These are phyloP conservation scores for Fragum whitleyi DNA, from an alignment of 2,888 invertebrate genomes.

Conservation along the genomic window DNA sequence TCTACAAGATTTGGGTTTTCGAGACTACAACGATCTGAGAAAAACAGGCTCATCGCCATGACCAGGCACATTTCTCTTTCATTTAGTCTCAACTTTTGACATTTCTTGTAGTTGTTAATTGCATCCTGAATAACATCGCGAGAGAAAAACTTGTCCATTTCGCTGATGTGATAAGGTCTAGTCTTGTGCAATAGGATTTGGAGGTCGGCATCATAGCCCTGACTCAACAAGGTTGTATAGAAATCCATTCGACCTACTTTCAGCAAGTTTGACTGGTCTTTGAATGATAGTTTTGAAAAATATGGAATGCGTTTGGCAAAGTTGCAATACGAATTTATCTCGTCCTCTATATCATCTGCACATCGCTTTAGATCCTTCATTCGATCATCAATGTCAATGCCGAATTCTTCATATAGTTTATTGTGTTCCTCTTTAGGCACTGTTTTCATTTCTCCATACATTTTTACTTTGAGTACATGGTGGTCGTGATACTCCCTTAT, in stretches of 20 bases:
- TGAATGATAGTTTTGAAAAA: conserved; percentile 45
- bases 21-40: conserved; percentile 51
- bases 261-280: conserved; percentile 53
- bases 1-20: conserved; percentile 48
- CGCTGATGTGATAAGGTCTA: conserved; percentile 48
- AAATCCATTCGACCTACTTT: conserved; percentile 52
- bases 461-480: conserved; percentile 44
- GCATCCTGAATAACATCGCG: conserved; percentile 13
- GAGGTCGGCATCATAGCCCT: conserved; percentile 21
- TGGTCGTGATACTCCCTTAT: conserved; percentile 52
- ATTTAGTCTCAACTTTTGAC: conserved; percentile 47
- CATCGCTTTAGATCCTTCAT: conserved; percentile 41
- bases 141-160: conserved; percentile 50
- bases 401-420: conserved; percentile 52
- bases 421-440: conserved; percentile 56
- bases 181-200: conserved; percentile 25
- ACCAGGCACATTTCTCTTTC: conserved; percentile 46
- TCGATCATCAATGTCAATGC: conserved; percentile 60
- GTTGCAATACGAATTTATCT: conserved; percentile 49
- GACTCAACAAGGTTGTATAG: conserved; percentile 48
- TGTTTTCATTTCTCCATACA: conserved; percentile 57
- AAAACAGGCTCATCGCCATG: conserved; percentile 39
- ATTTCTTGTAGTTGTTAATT: conserved; percentile 10
- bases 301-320: conserved; percentile 62
- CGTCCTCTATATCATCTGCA: conserved; percentile 32